A percentile compares a stretch with the other conserved stretches of the same genome.
These are phyloP conservation scores for Chiropotes sagulatus DNA, from an alignment of 2,797 vertebrate genomes.

Conservation along the genomic window DNA sequence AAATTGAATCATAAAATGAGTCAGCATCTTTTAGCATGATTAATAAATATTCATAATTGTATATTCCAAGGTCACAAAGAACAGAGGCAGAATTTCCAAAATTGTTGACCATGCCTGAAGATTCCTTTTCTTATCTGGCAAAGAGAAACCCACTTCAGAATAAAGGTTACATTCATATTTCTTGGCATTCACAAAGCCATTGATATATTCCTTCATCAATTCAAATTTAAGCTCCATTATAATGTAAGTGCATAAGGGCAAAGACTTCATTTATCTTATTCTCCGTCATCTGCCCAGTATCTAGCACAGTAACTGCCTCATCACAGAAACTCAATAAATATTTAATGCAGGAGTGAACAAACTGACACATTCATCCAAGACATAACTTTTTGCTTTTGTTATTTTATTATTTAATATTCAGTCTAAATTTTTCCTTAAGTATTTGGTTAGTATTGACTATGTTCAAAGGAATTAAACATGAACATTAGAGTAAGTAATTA, in stretches of 20 bases:
- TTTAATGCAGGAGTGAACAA: constrained; percentile 9
- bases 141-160: constrained; percentile 9
- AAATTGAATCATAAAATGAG: neutral
- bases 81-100: constrained; percentile 23
- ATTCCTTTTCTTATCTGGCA: neutral
- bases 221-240: constrained; percentile 48
- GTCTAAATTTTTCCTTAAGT: neutral
- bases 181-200: neutral
- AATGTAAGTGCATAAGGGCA: neutral
- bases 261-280: constrained; percentile 35
- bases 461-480: neutral
- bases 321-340: constrained; percentile 18
- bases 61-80: neutral
- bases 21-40: neutral
- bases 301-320: neutral
- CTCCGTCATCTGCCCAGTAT: neutral
- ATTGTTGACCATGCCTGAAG: neutral
- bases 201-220: constrained; percentile 14
- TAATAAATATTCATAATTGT: neutral
- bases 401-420: constrained; percentile 19
- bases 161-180: neutral
- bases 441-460: neutral
- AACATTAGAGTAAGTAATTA: neutral
- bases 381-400: neutral
- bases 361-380: neutral